phyloP scores from a whole-genome alignment of 2,888 invertebrate species.

The Sturmia bella region DNA sequence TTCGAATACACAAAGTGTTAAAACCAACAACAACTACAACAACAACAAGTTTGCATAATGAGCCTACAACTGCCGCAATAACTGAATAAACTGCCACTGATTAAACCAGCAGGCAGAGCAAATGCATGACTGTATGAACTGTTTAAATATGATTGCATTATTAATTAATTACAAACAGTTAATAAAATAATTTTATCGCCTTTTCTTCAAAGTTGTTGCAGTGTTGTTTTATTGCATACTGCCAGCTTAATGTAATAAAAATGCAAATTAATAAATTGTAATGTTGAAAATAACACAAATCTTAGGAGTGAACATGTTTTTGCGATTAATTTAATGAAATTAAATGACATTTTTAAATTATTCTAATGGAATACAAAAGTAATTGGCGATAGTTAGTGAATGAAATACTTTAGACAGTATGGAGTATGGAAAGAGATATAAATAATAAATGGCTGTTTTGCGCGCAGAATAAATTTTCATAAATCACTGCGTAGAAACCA shows the following conservation, averaged over 20 bases:
- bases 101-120: not conserved
- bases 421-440: too few relatives aligned
- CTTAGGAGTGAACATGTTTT: constrained; percentile 33
- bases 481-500: too few relatives aligned
- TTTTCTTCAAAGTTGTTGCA: constrained; percentile 10
- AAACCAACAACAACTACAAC: not conserved
- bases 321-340: constrained; percentile 58
- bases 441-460: too few relatives aligned
- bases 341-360: constrained; percentile 56
- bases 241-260: constrained; percentile 20
- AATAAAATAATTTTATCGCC: constrained; percentile 66
- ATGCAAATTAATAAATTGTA: constrained; percentile 63
- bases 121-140: constrained; percentile 9
- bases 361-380: constrained; percentile 16
- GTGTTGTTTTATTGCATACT: not conserved
- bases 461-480: too few relatives aligned
- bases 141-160: constrained; percentile 52
- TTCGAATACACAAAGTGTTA: constrained; percentile 30
- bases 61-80: constrained; percentile 9
- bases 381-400: not conserved
- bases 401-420: not conserved
- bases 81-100: not conserved
- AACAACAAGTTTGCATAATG: constrained; percentile 4
- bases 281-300: constrained; percentile 69
- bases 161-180: constrained; percentile 67